phyloP scores from a whole-genome alignment of 1,140 invertebrate genomes.

The Drosophila persimilis region DNA sequence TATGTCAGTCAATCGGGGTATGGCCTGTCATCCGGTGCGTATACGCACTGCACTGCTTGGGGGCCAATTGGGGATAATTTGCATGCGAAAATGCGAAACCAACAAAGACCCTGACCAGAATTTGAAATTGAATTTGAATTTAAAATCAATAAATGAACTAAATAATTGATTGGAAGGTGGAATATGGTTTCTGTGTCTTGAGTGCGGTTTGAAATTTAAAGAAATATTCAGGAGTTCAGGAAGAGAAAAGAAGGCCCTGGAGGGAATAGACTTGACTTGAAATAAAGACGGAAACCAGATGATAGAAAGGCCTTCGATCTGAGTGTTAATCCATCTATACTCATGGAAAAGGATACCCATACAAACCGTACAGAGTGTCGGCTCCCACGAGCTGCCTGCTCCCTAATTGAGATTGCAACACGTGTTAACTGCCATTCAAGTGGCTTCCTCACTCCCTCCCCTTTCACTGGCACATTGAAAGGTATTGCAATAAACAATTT shows the following conservation, averaged over 20 bases:
- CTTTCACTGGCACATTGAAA: too few species aligned
- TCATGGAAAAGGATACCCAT: too few species aligned
- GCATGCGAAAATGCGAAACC: conserved; percentile 33
- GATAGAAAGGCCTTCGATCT: too few species aligned
- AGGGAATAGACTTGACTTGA: too few species aligned
- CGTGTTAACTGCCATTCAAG: conserved; percentile 45
- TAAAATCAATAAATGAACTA: conserved; percentile 16
- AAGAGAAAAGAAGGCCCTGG: background rate
- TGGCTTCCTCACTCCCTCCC: background rate
- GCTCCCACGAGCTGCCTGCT: background rate
- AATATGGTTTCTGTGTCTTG: background rate
- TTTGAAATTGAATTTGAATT: conserved; percentile 1
- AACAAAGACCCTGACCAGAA: conserved; percentile 33
- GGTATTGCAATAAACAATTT: conserved; percentile 40
- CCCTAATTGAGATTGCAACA: conserved; percentile 47
- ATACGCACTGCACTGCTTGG: conserved; percentile 43
- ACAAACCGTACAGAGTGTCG: too few species aligned
- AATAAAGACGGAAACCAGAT: too few species aligned
- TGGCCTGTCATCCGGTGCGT: conserved; percentile 23
- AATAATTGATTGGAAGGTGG: background rate
- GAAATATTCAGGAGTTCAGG: too few species aligned
- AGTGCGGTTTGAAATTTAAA: background rate
- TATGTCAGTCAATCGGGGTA: background rate
- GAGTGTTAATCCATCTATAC: too few species aligned
- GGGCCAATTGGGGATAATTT: conserved; percentile 14